Percentiles rank a stretch among this genome's conserved stretches.
Conservation (phyloP, 2,113 vertebrate species). For the Circaetus gallicus region DNA sequence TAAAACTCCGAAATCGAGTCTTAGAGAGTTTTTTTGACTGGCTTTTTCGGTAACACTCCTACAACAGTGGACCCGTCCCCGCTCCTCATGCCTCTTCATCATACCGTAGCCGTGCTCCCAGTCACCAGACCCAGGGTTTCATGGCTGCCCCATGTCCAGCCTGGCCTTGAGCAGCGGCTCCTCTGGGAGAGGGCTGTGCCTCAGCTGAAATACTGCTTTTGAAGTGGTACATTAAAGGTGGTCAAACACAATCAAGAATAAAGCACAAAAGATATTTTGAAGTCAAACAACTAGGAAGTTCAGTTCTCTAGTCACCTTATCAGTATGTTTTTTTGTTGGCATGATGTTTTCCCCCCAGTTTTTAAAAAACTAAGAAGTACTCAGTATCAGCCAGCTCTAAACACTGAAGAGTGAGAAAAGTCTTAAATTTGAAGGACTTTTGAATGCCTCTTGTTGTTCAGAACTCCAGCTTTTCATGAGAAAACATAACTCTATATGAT, state of each 20-base stretch:
- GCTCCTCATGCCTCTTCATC: background rate
- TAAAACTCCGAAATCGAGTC: no score
- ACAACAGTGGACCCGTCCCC: background rate
- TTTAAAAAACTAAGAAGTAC: background rate
- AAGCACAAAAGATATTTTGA: background rate
- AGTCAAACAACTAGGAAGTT: background rate
- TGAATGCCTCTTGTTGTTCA: background rate
- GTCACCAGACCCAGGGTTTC: background rate
- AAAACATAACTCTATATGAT: background rate
- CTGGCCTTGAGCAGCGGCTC: background rate
- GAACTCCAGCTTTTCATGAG: background rate
- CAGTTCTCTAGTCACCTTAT: background rate
- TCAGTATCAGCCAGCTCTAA: background rate
- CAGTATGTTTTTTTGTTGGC: background rate
- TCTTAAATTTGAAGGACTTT: background rate
- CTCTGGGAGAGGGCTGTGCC: background rate
- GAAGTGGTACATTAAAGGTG: rapidly evolving
- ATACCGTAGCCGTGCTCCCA: background rate
- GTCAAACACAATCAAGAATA: background rate
- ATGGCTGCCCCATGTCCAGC: background rate
- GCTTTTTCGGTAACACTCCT: background rate
- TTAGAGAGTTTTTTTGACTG: no score
- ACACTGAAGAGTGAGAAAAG: background rate
- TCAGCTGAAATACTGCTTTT: background rate
- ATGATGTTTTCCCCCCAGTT: background rate